Base-by-base conservation (phyloP, 2,888 invertebrate genomes). In the Operophtera brumata region DNA sequence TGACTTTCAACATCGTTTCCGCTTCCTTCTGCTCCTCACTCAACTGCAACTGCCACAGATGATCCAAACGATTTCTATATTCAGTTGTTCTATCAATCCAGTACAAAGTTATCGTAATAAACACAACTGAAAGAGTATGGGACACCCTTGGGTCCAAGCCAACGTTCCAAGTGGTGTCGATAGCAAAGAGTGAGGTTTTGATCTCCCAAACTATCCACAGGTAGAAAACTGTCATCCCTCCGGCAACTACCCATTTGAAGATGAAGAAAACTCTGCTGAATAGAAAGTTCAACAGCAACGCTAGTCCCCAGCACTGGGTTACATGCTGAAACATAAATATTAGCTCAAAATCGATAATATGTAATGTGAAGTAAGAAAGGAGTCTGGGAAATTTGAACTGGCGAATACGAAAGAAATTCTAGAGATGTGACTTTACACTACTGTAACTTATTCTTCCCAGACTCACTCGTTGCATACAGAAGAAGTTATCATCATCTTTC, bases 81-180 rank as follows among this genome's bases (percentile, higher is more conserved):
- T 98, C 97, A 25, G 96, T 94, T 79, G 97, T 97, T 70, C 97
- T 92, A 80, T 97, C 97, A 66, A 97, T 94, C 66, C 96, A 91
- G 77, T 96, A 96, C 13, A 97, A 90, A 0, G 96, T 94, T 28
- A 95, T 80, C 11, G 95, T 93, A 28, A 96, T 91, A 58, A 96
- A 94, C 0, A 93, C 77, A 2, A 97, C 92, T 39, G 94, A 93
- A 53, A 97, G 83, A 6, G 95, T 92, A 71, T 96, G 96, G 0
- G 95, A 93, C 26, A 94, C 78, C 70, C 93, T 91, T 0, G 95
- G 91, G 65, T 93, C 92, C 47, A 96, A 76, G 7, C 91, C 91
- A 9, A 94, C 92, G 78, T 95, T 96, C 85, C 94, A 94, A 0
- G 94, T 92, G 5, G 93, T 91, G 62, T 93, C 93, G 10, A 84